Conservation (phyloP, 2,888 invertebrate species). For the Agriotes lineatus region DNA sequence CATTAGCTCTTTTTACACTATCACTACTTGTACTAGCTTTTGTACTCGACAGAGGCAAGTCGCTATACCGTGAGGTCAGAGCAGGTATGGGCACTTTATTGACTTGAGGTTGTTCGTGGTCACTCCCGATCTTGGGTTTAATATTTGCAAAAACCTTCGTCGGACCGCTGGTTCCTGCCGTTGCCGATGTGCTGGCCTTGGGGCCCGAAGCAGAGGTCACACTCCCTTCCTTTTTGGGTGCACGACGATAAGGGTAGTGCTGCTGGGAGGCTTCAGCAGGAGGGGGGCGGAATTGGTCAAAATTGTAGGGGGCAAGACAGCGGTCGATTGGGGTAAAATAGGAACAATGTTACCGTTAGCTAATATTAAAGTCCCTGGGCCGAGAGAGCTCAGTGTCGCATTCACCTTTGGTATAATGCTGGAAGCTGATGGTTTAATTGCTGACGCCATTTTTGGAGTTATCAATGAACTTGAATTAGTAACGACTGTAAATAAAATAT, state of each 20-base stretch:
- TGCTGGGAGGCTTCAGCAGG: conserved; percentile 48
- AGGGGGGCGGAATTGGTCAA: conserved; percentile 51
- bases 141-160: conserved; percentile 27
- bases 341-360: conserved; percentile 63
- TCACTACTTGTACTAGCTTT: background rate
- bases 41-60: background rate
- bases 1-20: background rate
- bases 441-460: conserved; percentile 58
- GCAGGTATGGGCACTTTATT: conserved; percentile 66
- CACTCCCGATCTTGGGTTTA: conserved; percentile 54
- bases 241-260: conserved; percentile 45
- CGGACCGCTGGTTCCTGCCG: conserved; percentile 15
- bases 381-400: conserved; percentile 54
- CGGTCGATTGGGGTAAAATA: conserved; percentile 55
- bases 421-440: conserved; percentile 49
- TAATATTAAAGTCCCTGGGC: conserved; percentile 63
- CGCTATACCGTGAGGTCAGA: conserved; percentile 57
- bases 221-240: conserved; percentile 40
- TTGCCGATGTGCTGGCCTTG: conserved; percentile 37
- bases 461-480: conserved; percentile 56
- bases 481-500: conserved; percentile 55
- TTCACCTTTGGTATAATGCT: conserved; percentile 45
- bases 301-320: conserved; percentile 48
- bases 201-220: conserved; percentile 25
- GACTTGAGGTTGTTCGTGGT: conserved; percentile 61